Base-by-base conservation (phyloP, 1,140 invertebrate species). In the Octopus sinensis region DNA sequence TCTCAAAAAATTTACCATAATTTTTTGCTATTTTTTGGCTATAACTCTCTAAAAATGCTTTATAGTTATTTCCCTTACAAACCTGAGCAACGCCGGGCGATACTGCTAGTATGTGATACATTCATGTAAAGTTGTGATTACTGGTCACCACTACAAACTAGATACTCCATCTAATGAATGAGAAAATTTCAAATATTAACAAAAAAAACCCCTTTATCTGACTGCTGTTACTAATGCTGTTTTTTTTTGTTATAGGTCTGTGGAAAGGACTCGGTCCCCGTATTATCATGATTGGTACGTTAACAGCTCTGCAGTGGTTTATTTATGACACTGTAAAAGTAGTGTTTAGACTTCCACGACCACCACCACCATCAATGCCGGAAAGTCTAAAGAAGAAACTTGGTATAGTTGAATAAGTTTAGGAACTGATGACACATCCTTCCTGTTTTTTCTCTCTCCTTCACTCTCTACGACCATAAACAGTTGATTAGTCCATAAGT, bases 271-370 rank as follows among this genome's bases (percentile, higher is more conserved):
- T 99, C 43, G 93, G 93, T 82, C 96, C 98, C 77, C 97, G 98
- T 93, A 99, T 99, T 89, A 94, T 99, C 82, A 99, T 99, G 98
- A 99, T 99, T 90, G 98, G 98, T 94, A 99, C 98, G 12, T 92
- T 99, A 76, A 99, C 98, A 75, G 98, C 97, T 54, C 93, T 97
- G 76, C 98, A 99, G 91, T 99, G 98, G 98, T 99, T 99, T 92
- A 99, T 99, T 91, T 99, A 99, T 89, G 98, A 99, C 90, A 96
- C 95, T 54, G 97, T 99, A 54, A 92, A 93, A 85, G 92, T 93
- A 30, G 88, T 86, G 79, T 91, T 92, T 85, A 88, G 94, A 85
- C 95, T 99, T 92, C 98, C 98, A 79, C 94, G 98, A 85, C 98
- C 98, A 88, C 98, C 98, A 91, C 98, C 98, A 91, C 96, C 97